Conservation (phyloP, 2,113 vertebrate species). For the Tichodroma muraria region DNA sequence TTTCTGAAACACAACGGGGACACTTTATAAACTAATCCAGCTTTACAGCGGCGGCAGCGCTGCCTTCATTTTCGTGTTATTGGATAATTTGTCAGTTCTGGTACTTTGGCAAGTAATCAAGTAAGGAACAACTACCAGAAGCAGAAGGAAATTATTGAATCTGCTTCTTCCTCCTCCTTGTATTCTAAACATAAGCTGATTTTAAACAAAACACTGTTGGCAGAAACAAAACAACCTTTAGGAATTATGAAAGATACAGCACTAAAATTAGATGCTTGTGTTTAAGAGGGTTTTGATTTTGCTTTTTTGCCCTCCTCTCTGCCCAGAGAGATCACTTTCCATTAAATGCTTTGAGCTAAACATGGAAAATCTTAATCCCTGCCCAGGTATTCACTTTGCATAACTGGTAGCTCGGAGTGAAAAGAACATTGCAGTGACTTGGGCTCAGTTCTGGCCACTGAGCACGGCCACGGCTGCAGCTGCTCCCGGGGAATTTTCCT, state of each 20-base stretch:
- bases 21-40: conserved; percentile 55
- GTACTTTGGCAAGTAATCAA: conserved; percentile 54
- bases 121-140: conserved; percentile 30
- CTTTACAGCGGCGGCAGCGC: background rate
- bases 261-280: background rate
- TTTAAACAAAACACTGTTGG: background rate
- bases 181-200: background rate
- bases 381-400: background rate
- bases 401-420: background rate
- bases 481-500: background rate
- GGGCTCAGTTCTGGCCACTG: background rate
- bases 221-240: background rate
- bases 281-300: background rate
- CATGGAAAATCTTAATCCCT: background rate
- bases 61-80: conserved; percentile 39
- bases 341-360: background rate
- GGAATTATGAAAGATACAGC: background rate
- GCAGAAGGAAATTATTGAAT: background rate
- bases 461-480: background rate
- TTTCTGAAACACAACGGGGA: conserved; percentile 18
- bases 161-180: background rate
- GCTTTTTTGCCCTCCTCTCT: background rate
- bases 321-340: background rate
- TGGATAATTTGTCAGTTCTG: conserved; percentile 70
- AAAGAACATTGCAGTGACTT: background rate